Evolutionary conservation across 2,113 vertebrate genomes (phyloP).

Genomic region (Manacus vitellinus): DNA sequence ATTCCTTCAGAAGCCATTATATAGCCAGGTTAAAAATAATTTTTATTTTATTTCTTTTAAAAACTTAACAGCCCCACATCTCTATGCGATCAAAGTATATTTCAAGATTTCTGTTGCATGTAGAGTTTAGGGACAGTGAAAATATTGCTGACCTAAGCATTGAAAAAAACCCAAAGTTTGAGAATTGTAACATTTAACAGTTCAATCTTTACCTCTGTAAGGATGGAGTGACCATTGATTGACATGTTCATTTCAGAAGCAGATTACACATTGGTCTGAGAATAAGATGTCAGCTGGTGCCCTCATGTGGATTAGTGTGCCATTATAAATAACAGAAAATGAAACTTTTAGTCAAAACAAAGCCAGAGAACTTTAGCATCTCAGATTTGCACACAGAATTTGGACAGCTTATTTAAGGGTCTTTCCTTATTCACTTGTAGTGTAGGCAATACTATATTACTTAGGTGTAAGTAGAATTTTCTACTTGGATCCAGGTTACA

Average conservation of each 20-base stretch:
- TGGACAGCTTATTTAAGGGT: not conserved
- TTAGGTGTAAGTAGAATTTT: not conserved
- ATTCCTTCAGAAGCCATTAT: not conserved
- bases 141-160: not conserved
- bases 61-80: not conserved
- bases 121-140: not conserved
- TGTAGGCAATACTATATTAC: not conserved
- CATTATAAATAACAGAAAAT: not conserved
- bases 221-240: not conserved
- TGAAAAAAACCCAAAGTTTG: not conserved
- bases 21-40: not conserved
- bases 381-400: not conserved
- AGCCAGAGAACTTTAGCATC: not conserved
- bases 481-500: not conserved
- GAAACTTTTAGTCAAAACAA: not conserved
- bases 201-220: not conserved
- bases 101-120: not conserved
- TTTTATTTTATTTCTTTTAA: not conserved
- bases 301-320: constrained; percentile 73
- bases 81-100: not conserved
- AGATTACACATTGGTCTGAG: not conserved
- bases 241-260: not conserved
- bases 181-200: not conserved
- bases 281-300: constrained; percentile 67
- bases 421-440: not conserved